Conservation (phyloP, 2,113 vertebrate genomes). For the Tragelaphus imberbis region DNA sequence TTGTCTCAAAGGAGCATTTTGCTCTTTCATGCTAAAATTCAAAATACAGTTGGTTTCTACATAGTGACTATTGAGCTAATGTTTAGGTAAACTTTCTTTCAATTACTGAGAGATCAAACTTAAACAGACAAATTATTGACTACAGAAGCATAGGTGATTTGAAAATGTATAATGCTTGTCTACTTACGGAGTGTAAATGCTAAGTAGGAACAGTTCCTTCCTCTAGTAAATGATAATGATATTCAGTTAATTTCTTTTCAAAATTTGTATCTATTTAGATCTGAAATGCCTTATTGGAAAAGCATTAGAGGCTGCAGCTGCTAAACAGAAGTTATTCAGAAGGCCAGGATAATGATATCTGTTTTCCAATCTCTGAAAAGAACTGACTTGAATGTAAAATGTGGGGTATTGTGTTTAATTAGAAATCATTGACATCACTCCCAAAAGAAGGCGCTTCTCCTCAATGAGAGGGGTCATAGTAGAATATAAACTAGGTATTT, state of each 20-base stretch:
- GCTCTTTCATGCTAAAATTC: neutral
- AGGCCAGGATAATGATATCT: neutral
- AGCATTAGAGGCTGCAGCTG: neutral
- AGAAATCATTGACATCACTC: neutral
- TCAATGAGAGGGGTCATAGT: neutral
- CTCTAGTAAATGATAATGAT: neutral
- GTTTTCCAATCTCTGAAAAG: neutral
- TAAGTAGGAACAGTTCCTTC: neutral
- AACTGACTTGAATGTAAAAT: neutral
- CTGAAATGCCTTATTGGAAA: rapidly evolving
- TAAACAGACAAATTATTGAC: neutral
- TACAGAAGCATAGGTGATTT: neutral
- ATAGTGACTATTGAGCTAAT: neutral
- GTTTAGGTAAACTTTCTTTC: neutral
- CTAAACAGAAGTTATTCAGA: neutral
- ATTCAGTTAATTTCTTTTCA: neutral
- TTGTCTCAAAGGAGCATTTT: neutral
- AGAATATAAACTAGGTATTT: conserved; percentile 31
- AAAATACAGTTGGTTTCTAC: neutral
- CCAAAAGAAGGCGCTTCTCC: neutral
- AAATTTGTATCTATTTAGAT: neutral
- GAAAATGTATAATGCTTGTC: neutral
- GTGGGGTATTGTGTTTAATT: neutral
- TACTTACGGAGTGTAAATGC: neutral
- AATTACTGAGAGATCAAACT: neutral